A percentile compares a stretch with the other conserved stretches of the same genome.
Evolutionary conservation across 30 jellyfish, hydroid and myxozoan species (phyloP).

Genomic region (Sanderia malayensis): DNA sequence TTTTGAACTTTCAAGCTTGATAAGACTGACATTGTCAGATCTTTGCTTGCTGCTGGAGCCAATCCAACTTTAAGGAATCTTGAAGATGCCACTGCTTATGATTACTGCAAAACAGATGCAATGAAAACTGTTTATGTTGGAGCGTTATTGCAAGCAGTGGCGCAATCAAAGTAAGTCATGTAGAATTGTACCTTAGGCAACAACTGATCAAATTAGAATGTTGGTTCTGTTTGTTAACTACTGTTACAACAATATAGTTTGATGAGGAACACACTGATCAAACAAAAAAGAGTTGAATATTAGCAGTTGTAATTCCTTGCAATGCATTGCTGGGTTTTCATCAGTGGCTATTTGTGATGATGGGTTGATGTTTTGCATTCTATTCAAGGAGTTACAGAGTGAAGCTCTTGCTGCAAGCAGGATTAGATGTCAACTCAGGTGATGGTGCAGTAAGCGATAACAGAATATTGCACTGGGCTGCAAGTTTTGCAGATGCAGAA

Average conservation of each 20-base stretch:
- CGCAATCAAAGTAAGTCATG: slow-evolving; percentile 93
- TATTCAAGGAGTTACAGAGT: slow-evolving; percentile 71
- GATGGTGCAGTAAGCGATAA: slow-evolving; percentile 95
- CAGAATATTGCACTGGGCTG: slow-evolving; percentile 96
- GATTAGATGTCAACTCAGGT: slow-evolving; percentile 78
- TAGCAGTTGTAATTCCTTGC: not conserved
- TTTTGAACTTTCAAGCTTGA: too few relatives aligned
- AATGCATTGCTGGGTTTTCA: not conserved
- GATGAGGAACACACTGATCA: too few relatives aligned
- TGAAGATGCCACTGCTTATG: slow-evolving; percentile 67
- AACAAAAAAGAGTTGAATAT: not conserved
- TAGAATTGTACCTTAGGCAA: too few relatives aligned
- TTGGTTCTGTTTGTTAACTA: too few relatives aligned
- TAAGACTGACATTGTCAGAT: slow-evolving; percentile 76
- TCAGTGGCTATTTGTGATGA: too few relatives aligned
- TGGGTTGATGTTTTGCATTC: too few relatives aligned
- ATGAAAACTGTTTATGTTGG: slow-evolving; percentile 91
- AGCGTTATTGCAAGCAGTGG: slow-evolving; percentile 94
- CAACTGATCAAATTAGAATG: too few relatives aligned
- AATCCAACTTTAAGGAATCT: slow-evolving; percentile 71
- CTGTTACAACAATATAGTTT: not conserved
- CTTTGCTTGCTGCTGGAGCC: slow-evolving; percentile 95
- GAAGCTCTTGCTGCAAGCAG: slow-evolving; percentile 82
- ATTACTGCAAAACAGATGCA: slow-evolving; percentile 62
- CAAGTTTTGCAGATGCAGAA: slow-evolving; percentile 70